Evolutionary conservation across 2,888 invertebrate species (phyloP).

Genomic region (Agonopterix subpropinquella): DNA sequence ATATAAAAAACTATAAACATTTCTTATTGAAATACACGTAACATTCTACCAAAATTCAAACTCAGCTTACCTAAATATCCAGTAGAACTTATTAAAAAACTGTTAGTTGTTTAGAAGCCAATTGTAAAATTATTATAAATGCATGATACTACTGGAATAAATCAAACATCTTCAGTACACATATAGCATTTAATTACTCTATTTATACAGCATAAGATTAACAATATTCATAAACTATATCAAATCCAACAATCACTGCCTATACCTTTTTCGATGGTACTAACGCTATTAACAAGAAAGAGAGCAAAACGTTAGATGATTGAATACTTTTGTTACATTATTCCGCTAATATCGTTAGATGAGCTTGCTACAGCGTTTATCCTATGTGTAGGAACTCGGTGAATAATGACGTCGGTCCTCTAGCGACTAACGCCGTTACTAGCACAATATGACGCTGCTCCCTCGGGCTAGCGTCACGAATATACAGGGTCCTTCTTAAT

Average conservation of each 20-base stretch:
- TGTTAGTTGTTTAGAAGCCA: constrained; percentile 45
- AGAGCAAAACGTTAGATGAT: constrained; percentile 65
- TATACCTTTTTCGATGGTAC: constrained; percentile 69
- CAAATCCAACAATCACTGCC: constrained; percentile 75
- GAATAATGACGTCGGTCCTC: constrained; percentile 13
- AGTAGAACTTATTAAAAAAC: constrained; percentile 33
- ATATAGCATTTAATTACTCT: constrained; percentile 75
- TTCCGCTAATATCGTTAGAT: constrained; percentile 41
- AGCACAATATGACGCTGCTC: too few relatives aligned
- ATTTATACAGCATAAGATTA: constrained; percentile 76
- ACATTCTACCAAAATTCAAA: constrained; percentile 29
- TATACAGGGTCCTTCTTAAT: too few relatives aligned
- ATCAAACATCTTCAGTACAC: constrained; percentile 68
- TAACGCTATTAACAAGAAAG: constrained; percentile 67
- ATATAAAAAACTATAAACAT: constrained; percentile 1
- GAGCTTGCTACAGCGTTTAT: constrained; percentile 36
- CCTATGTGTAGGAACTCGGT: constrained; percentile 51
- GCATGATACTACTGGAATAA: constrained; percentile 54
- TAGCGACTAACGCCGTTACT: too few relatives aligned
- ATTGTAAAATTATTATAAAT: constrained; percentile 18
- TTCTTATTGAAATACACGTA: constrained; percentile 44
- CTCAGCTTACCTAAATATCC: constrained; percentile 63
- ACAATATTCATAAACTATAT: constrained; percentile 76
- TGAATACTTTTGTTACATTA: constrained; percentile 35
- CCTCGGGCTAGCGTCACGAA: too few relatives aligned